These are phyloP conservation scores for Drosophila neocordata DNA, from an alignment of 1,140 invertebrate species.

Conservation along the genomic window DNA sequence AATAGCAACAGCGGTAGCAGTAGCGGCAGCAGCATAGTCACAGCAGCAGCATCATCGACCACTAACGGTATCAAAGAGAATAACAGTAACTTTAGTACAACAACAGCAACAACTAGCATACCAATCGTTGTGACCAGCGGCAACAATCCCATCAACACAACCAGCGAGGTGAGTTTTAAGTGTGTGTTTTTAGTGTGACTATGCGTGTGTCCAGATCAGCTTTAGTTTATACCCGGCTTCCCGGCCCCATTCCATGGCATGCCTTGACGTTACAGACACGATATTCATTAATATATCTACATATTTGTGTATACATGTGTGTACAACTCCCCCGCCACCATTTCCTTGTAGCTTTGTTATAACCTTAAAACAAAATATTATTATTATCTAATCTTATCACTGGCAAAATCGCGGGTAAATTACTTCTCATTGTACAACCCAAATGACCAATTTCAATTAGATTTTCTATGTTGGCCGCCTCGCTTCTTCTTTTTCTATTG, in stretches of 20 bases:
- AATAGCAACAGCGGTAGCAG: constrained; percentile 29
- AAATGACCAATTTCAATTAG: constrained; percentile 68
- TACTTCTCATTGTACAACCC: constrained; percentile 19
- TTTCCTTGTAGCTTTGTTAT: constrained; percentile 28
- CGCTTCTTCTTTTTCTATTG: background rate
- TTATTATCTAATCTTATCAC: constrained; percentile 55
- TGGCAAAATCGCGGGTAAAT: constrained; percentile 39
- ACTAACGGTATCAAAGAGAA: constrained; percentile 82
- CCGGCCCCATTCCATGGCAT: constrained; percentile 26
- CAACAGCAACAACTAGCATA: constrained; percentile 51
- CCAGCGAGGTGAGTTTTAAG: constrained; percentile 69
- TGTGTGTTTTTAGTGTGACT: background rate
- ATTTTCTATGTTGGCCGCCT: constrained; percentile 31
- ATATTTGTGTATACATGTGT: constrained; percentile 9
- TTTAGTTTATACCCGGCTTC: background rate
- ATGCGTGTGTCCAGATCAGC: constrained; percentile 27
- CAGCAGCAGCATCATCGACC: constrained; percentile 48
- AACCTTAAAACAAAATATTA: constrained; percentile 31
- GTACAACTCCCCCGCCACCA: background rate
- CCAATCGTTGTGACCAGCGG: constrained; percentile 72
- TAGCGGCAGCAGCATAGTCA: constrained; percentile 45
- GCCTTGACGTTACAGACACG: constrained; percentile 17
- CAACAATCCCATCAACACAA: constrained; percentile 57
- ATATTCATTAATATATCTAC: constrained; percentile 10
- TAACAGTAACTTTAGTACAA: constrained; percentile 81